phyloP scores from a whole-genome alignment of 2,113 vertebrate species.

The Desmodus rotundus region DNA sequence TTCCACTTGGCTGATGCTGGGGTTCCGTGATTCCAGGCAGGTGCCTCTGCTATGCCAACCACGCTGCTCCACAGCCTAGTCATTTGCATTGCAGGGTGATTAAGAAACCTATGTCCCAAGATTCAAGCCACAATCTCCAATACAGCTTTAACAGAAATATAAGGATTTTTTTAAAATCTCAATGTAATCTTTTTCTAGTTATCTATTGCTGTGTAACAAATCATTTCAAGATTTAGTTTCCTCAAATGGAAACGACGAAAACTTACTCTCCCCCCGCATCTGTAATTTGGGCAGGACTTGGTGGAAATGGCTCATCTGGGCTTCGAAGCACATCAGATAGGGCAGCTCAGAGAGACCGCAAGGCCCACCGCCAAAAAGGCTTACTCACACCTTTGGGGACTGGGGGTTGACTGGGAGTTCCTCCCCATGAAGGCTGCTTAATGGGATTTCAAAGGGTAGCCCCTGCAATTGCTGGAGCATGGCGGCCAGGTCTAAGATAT shows the following conservation, averaged over 20 bases:
- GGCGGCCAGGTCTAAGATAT: neutral
- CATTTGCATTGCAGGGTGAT: accelerated
- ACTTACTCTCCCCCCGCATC: neutral
- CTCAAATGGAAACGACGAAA: neutral
- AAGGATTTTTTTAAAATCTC: neutral
- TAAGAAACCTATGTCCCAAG: neutral
- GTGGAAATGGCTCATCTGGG: neutral
- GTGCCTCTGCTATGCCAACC: neutral
- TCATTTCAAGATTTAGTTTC: neutral
- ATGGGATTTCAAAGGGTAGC: neutral
- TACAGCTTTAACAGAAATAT: neutral
- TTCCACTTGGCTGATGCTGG: neutral
- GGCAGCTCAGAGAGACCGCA: neutral
- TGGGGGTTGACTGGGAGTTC: too few relatives aligned
- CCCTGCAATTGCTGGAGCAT: neutral
- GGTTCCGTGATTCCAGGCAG: too few relatives aligned
- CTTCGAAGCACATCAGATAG: neutral
- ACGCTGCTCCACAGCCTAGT: neutral
- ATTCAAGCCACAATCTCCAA: neutral
- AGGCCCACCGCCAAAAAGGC: neutral
- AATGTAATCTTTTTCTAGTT: neutral
- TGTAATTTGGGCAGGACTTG: neutral
- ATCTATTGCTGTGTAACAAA: neutral
- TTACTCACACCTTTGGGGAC: neutral
- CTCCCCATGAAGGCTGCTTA: neutral